phyloP scores from a whole-genome alignment of 1,140 invertebrate species.

The Anastrepha obliqua region DNA sequence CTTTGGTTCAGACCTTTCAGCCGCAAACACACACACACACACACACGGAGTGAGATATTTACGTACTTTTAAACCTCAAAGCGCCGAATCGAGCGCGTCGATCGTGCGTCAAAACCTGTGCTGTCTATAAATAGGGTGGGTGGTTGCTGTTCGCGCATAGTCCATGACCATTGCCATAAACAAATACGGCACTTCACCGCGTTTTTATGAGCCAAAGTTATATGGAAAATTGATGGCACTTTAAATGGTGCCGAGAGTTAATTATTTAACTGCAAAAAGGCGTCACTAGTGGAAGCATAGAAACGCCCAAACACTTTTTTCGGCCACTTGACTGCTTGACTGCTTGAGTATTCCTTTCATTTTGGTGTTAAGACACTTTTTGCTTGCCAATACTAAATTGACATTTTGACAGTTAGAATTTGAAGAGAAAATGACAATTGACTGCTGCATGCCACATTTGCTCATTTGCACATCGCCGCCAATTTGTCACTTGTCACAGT shows the following conservation, averaged over 20 bases:
- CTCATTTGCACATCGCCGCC: constrained; percentile 28
- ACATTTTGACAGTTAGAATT: constrained; percentile 48
- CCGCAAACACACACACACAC: neutral
- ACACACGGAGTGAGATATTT: neutral
- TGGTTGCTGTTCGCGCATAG: neutral
- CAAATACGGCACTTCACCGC: neutral
- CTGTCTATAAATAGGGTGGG: constrained; percentile 45
- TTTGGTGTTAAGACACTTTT: constrained; percentile 34
- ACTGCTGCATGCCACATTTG: constrained; percentile 39
- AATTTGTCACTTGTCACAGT: constrained; percentile 16
- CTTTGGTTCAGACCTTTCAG: neutral
- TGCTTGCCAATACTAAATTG: constrained; percentile 28
- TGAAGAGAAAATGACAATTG: constrained; percentile 46
- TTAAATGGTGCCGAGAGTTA: neutral
- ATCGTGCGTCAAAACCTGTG: constrained; percentile 23
- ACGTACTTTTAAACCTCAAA: neutral
- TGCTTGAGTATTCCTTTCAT: too few relatives aligned
- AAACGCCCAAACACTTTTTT: neutral
- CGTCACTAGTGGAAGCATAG: neutral
- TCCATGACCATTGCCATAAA: neutral
- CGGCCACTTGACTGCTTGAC: neutral
- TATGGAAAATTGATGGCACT: constrained; percentile 34
- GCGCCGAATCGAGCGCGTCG: constrained; percentile 34
- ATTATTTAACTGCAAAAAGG: constrained; percentile 36
- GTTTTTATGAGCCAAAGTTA: constrained; percentile 12